These are phyloP conservation scores for Halichoerus grypus DNA, from an alignment of 2,113 vertebrate species.

Conservation along the genomic window DNA sequence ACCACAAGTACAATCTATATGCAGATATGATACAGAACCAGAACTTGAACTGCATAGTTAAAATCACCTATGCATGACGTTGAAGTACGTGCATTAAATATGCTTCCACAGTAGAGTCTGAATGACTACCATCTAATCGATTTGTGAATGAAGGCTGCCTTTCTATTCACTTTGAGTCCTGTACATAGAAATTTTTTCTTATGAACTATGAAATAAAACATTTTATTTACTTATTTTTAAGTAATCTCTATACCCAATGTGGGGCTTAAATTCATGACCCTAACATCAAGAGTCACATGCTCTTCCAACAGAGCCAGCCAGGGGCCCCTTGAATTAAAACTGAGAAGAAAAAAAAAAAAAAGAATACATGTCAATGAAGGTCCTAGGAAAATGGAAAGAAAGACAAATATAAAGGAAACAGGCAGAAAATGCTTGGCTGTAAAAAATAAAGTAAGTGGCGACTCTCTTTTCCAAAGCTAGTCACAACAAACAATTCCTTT, in stretches of 20 bases:
- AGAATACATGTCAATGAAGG: neutral
- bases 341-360: neutral
- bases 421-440: neutral
- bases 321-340: neutral
- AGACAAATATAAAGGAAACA: conserved; percentile 9
- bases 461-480: neutral
- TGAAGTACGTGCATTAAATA: neutral
- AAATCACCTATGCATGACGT: conserved; percentile 30
- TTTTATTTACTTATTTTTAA: conserved; percentile 7
- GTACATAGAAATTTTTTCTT: conserved; percentile 80
- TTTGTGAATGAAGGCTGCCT: conserved; percentile 68
- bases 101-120: neutral
- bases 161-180: conserved; percentile 63
- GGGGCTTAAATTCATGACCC: neutral
- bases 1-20: neutral
- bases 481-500: neutral
- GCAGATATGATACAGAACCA: conserved; percentile 43
- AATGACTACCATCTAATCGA: neutral
- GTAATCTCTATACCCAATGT: neutral
- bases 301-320: neutral
- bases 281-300: neutral
- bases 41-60: conserved; percentile 38
- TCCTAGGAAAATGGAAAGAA: neutral
- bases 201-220: conserved; percentile 76
- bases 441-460: neutral